Evolutionary conservation across 2,797 vertebrate genomes (phyloP), one percentile per base, ranked within the genome.

Genomic region (Hydrolagus colliei): DNA sequence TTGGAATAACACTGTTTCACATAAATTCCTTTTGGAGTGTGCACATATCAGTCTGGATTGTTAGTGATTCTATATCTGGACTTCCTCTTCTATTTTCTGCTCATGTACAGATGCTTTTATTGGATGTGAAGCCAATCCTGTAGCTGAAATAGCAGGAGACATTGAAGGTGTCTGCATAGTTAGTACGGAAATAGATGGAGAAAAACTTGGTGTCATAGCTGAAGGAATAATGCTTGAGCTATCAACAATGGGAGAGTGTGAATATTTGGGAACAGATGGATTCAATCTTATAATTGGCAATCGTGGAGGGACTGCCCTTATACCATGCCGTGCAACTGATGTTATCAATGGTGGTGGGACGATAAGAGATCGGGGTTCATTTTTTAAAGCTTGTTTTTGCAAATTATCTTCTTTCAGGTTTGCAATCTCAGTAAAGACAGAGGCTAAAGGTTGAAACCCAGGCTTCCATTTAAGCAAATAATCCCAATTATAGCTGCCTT

Each of bases 281-380:
- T 89, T 92, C 80, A 92, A 89, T 86, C 88, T 86, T 72, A 92
- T 59, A 85, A 88, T 92, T 73, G 94, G 94, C 92, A 95, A 94
- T 88, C 91, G 91, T 16, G 96, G 93, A 16, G 94, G 95, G 11
- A 97, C 94, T 12, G 95, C 94, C 88, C 95, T 94, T 89, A 98
- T 90, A 85, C 96, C 97, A 67, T 95, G 93, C 86, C 97, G 96
- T 84, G 96, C 96, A 87, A 97, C 90, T 20, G 95, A 95, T 0
- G 96, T 97, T 88, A 98, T 95, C 86, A 98, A 93, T 76, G 96
- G 96, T 0, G 96, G 96, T 22, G 95, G 96, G 18, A 94, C 92
- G 92, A 95, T 93, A 86, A 94, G 92, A 86, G 92, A 91, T 86
- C 91, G 92, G 0, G 91, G 92, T 86, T 96, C 94, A 10, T 92